phyloP scores from a whole-genome alignment of 2,888 invertebrate species.

The Lottia scabra region DNA sequence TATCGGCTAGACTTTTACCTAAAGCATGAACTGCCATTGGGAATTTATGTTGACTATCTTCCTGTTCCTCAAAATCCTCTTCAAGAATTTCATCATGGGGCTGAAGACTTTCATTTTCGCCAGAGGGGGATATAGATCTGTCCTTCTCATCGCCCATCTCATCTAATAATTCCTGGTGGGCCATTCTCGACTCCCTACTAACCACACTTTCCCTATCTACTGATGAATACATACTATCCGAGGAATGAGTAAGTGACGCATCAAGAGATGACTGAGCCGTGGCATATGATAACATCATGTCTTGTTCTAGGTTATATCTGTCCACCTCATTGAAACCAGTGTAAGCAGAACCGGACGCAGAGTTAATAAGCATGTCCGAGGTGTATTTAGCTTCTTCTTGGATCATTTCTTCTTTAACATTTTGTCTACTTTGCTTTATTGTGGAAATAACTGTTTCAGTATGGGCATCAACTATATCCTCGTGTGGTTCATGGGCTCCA shows the following conservation, averaged over 20 bases:
- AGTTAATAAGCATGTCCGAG: not conserved
- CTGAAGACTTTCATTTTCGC: conserved; percentile 57
- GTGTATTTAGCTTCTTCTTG: conserved; percentile 29
- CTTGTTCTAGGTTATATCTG: conserved; percentile 7
- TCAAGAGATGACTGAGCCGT: conserved; percentile 35
- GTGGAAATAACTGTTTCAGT: conserved; percentile 59
- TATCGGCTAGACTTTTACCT: conserved; percentile 52
- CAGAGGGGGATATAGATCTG: conserved; percentile 60
- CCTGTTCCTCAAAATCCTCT: conserved; percentile 26
- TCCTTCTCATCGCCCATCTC: conserved; percentile 59
- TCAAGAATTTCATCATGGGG: conserved; percentile 47
- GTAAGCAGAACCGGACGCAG: conserved; percentile 17
- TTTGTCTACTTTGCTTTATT: conserved; percentile 43
- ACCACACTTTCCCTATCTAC: conserved; percentile 43
- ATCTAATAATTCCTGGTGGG: conserved; percentile 57
- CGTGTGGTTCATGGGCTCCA: conserved; percentile 56
- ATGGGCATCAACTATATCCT: conserved; percentile 56
- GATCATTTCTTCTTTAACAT: conserved; percentile 41
- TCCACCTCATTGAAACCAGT: conserved; percentile 22
- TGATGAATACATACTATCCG: not conserved
- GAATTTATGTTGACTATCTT: conserved; percentile 26
- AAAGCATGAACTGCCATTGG: conserved; percentile 51
- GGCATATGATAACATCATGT: conserved; percentile 30
- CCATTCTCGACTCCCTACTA: conserved; percentile 54
- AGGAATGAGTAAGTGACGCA: not conserved